Percentiles rank a stretch among this genome's conserved stretches.
Conservation (phyloP, 2,797 vertebrate genomes). For the Lepus townsendii region DNA sequence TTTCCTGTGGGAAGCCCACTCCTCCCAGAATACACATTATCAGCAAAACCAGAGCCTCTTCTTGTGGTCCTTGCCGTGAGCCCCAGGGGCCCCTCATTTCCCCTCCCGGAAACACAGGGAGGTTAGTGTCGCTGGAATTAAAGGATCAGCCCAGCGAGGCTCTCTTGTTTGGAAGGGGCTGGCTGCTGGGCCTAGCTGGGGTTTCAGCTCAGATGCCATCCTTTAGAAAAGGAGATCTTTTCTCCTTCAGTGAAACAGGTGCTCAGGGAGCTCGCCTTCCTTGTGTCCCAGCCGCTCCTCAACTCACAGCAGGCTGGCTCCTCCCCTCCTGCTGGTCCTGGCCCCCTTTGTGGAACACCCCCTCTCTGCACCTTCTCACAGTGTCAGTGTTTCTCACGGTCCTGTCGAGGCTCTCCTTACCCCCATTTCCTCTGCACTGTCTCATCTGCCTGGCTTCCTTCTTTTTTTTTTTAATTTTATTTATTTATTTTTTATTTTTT, state of each 20-base stretch:
- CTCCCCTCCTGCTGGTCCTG: neutral
- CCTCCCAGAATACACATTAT: neutral
- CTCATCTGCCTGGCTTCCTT: neutral
- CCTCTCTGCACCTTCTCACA: too few species aligned
- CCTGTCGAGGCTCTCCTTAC: neutral
- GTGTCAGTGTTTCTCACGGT: neutral
- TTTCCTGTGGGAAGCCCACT: neutral
- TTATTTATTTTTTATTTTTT: too few species aligned
- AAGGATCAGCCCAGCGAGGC: neutral
- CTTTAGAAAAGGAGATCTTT: neutral
- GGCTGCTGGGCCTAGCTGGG: neutral
- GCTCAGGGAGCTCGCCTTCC: neutral
- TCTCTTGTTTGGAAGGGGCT: neutral
- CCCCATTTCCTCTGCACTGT: neutral
- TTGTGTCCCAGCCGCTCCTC: neutral
- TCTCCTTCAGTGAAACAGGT: neutral
- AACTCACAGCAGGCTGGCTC: neutral
- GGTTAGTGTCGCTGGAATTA: neutral
- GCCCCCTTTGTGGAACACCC: neutral
- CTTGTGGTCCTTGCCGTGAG: neutral
- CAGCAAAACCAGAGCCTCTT: neutral
- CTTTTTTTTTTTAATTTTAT: too few species aligned
- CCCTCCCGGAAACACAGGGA: neutral
- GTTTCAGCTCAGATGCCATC: neutral
- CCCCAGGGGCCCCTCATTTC: neutral